Evolutionary conservation across 2,113 vertebrate species (phyloP).

Genomic region (Otocyon megalotis): DNA sequence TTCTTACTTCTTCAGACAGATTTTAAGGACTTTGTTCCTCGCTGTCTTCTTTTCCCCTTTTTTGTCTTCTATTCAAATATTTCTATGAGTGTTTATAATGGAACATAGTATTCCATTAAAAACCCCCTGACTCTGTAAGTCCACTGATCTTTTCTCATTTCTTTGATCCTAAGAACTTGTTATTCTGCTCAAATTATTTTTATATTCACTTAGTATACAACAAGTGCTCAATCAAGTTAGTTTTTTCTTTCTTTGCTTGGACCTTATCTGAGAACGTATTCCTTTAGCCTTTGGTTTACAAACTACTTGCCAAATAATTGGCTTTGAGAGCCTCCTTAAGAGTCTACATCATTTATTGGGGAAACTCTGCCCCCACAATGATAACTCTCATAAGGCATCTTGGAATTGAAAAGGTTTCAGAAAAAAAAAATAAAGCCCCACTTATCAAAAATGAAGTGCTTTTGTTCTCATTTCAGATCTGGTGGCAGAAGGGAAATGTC

Average conservation of each 20-base stretch:
- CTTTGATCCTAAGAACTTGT: slow-evolving; percentile 41
- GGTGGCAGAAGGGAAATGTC: slow-evolving; percentile 45
- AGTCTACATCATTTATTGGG: slow-evolving; percentile 11
- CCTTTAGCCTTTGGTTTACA: slow-evolving; percentile 53
- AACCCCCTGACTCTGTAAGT: background rate
- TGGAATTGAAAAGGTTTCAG: slow-evolving; percentile 59
- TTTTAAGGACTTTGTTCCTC: background rate
- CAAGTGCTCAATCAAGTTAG: background rate
- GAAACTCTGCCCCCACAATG: slow-evolving; percentile 30
- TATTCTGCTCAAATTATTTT: slow-evolving; percentile 44
- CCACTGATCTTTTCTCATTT: background rate
- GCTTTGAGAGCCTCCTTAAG: slow-evolving; percentile 45
- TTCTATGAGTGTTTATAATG: background rate
- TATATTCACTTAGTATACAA: background rate
- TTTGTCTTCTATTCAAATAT: slow-evolving; percentile 38
- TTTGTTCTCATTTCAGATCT: slow-evolving; percentile 62
- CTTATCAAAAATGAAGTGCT: slow-evolving; percentile 65
- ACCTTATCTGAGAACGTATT: background rate
- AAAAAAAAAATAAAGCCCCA: slow-evolving; percentile 52
- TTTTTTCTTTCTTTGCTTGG: slow-evolving; percentile 33
- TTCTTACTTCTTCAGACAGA: slow-evolving; percentile 24
- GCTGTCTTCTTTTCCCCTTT: background rate
- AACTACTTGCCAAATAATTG: slow-evolving; percentile 49
- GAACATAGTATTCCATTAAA: background rate
- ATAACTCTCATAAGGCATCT: slow-evolving; percentile 18